Percentiles rank a stretch among this genome's conserved stretches.
Evolutionary conservation across 1,140 invertebrate species (phyloP).

Genomic region (Bombus polaris): DNA sequence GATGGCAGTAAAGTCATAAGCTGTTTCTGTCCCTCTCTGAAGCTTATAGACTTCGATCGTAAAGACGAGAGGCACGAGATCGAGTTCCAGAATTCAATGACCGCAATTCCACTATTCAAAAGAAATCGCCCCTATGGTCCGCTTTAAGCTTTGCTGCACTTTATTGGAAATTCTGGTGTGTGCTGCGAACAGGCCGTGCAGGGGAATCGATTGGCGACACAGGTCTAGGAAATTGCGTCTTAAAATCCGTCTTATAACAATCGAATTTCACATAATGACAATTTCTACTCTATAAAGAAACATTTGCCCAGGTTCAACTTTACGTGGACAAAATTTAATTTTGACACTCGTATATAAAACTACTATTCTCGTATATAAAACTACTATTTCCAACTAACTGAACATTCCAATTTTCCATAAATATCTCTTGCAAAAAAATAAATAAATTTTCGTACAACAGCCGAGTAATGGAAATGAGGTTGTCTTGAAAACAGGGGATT

Average conservation of each 20-base stretch:
- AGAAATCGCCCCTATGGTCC: slow-evolving; percentile 17
- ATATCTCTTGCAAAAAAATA: neutral
- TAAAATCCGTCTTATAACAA: slow-evolving; percentile 66
- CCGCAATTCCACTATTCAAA: slow-evolving; percentile 21
- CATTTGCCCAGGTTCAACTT: neutral
- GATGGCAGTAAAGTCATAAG: neutral
- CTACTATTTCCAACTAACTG: neutral
- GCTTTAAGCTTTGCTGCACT: slow-evolving; percentile 67
- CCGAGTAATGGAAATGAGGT: neutral
- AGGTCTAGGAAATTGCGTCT: slow-evolving; percentile 75
- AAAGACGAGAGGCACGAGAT: neutral
- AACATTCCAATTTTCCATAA: neutral
- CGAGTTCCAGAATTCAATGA: slow-evolving; percentile 37
- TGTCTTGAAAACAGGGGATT: neutral
- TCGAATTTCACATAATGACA: neutral
- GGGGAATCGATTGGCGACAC: slow-evolving; percentile 74
- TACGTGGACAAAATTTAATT: neutral
- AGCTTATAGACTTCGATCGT: slow-evolving; percentile 17
- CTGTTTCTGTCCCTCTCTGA: no score
- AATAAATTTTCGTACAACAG: neutral
- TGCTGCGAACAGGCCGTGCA: slow-evolving; percentile 57
- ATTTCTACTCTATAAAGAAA: neutral
- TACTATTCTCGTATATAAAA: neutral
- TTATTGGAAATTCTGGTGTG: slow-evolving; percentile 74
- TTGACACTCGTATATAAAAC: neutral